Evolutionary conservation across 1,140 invertebrate species (phyloP), one percentile per base, ranked within the genome.

Genomic region (Eulimnadia texana): DNA sequence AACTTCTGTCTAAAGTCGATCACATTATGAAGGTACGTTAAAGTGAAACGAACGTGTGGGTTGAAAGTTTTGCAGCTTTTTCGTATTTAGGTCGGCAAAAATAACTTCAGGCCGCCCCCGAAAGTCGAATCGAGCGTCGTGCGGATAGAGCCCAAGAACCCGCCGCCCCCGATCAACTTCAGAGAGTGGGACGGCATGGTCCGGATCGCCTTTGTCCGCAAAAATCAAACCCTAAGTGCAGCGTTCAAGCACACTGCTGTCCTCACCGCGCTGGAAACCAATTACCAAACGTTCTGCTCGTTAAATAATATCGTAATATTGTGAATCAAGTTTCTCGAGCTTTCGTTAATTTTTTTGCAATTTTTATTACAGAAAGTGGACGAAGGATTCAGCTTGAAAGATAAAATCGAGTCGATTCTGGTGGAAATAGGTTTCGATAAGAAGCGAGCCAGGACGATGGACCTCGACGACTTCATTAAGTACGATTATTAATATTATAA

Each of bases 61-160:
- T 42, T 42, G 6, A 42, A 42, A 6, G 6, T 9, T 16, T 9
- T 42, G 6, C 16, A 6, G 24, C 49, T 50, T 52, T 24, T 25
- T 9, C 23, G n/a, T 51, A 74, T 70, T 72, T 64, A 86, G 84
- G 88, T 96, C 70, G 92, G 93, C 6, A 96, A 95, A 75, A 98
- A 98, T 75, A 99, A 99, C 75, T 99, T 99, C 69, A 80, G 86
- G 65, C 97, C 97, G 49, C 96, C 97, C 47, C 96, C 96, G 33
- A 98, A 95, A 79, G 93, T 99, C 0, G 97, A 99, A 75, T 98
- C 94, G 0, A 91, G 85, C 77, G 96, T 99, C n/a, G 93, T 99
- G 0, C 78, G 97, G 70, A 85, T 99, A 71, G 95, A 99, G 73
- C 96, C 95, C 3, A 82, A 85, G 70, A 95, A 95, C 79, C 97